A percentile compares a stretch with the other conserved stretches of the same genome.
phyloP scores from a whole-genome alignment of 2,888 invertebrate genomes.

The Muscina levida region DNA sequence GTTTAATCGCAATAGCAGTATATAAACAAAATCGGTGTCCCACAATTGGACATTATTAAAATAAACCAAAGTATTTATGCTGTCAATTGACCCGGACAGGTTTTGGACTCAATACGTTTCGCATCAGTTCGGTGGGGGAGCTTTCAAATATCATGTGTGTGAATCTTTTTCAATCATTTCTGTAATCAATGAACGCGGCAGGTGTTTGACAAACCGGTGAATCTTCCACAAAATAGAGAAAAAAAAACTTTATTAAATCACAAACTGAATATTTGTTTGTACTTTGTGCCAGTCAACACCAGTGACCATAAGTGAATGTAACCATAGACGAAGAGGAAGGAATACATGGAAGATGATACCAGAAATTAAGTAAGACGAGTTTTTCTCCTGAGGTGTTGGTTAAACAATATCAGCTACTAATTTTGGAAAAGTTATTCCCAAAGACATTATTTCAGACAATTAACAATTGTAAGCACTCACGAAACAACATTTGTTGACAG shows the following conservation, averaged over 20 bases:
- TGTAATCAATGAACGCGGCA: slow-evolving; percentile 42
- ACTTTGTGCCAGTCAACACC: neutral
- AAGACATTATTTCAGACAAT: no score
- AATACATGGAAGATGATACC: neutral
- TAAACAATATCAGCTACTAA: slow-evolving; percentile 4
- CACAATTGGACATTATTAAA: neutral
- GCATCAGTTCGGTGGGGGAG: slow-evolving; percentile 10
- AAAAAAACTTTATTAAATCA: slow-evolving; percentile 13
- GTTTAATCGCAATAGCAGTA: neutral
- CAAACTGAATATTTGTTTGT: slow-evolving; percentile 4
- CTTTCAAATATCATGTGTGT: slow-evolving; percentile 18
- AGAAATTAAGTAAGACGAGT: slow-evolving; percentile 12
- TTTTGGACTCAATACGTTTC: slow-evolving; percentile 13
- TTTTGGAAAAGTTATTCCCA: slow-evolving; percentile 6
- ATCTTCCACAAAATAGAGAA: slow-evolving; percentile 47
- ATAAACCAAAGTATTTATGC: slow-evolving; percentile 15
- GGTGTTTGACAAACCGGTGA: slow-evolving; percentile 46
- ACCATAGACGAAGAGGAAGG: neutral
- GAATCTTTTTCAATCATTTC: slow-evolving; percentile 9
- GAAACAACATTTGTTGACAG: no score
- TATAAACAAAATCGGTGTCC: neutral
- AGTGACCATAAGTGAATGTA: slow-evolving; percentile 9
- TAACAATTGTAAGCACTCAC: no score
- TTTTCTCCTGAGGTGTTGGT: neutral
- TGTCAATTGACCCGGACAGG: slow-evolving; percentile 17